These are phyloP conservation scores for Hydrotaea cyrtoneurina DNA, from an alignment of 2,888 invertebrate genomes.

Conservation along the genomic window DNA sequence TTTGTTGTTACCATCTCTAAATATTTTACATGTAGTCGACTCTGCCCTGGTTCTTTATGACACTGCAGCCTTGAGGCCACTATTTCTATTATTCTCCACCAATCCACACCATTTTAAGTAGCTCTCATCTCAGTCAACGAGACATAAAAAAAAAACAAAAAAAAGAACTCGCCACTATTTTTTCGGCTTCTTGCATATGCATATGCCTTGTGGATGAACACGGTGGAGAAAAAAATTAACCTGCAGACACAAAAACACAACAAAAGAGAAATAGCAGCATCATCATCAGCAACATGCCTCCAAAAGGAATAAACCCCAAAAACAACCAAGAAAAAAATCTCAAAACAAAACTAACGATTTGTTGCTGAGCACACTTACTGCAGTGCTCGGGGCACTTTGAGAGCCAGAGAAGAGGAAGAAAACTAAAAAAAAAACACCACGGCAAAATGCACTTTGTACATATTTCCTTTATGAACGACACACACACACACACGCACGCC, in stretches of 20 bases:
- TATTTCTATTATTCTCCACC: background rate
- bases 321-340: constrained; percentile 15
- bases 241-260: constrained; percentile 42
- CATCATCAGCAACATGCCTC: constrained; percentile 39
- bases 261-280: constrained; percentile 21
- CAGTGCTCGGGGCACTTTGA: constrained; percentile 50
- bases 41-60: too few species aligned
- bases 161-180: constrained; percentile 9
- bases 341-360: constrained; percentile 45
- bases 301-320: background rate
- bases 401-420: constrained; percentile 33
- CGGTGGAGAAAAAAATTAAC: constrained; percentile 44
- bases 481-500: constrained; percentile 2
- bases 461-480: background rate
- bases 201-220: background rate
- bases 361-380: constrained; percentile 60
- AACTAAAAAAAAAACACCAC: constrained; percentile 15
- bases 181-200: background rate
- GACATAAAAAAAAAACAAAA: constrained; percentile 1
- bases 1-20: too few species aligned
- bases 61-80: background rate
- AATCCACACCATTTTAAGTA: constrained; percentile 17
- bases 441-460: constrained; percentile 36
- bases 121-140: background rate
- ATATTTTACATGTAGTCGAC: too few species aligned